phyloP scores from a whole-genome alignment of 2,113 vertebrate species.

The Microcebus murinus region DNA sequence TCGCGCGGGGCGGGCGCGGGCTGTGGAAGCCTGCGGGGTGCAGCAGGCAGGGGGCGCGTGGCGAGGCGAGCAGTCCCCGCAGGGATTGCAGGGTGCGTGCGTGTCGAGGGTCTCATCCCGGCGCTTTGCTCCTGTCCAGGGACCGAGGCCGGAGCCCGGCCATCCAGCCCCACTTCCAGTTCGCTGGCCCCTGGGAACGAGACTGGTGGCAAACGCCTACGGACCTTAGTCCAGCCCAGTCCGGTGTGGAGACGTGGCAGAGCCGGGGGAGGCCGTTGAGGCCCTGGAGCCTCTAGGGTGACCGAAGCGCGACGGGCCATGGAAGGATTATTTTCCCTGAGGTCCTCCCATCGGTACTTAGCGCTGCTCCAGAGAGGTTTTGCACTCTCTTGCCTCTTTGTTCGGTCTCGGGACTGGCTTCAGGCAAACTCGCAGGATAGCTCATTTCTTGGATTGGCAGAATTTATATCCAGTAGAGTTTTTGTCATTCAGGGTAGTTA shows the following conservation, averaged over 20 bases:
- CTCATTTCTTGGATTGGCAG: neutral
- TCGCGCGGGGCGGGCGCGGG: rapidly evolving
- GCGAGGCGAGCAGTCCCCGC: rapidly evolving
- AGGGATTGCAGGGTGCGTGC: neutral
- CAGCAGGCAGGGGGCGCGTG: neutral
- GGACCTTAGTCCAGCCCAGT: conserved; percentile 28
- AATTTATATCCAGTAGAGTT: neutral
- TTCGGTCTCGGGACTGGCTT: neutral
- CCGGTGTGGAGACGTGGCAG: conserved; percentile 75
- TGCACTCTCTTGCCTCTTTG: neutral
- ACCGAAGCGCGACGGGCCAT: rapidly evolving
- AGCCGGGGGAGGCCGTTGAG: neutral
- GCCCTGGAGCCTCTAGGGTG: neutral
- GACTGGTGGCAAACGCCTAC: neutral
- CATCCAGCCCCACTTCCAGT: neutral
- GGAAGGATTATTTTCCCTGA: neutral
- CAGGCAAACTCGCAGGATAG: neutral
- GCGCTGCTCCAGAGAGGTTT: neutral
- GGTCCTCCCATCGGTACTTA: rapidly evolving
- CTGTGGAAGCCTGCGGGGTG: neutral
- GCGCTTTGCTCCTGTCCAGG: neutral
- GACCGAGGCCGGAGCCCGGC: neutral
- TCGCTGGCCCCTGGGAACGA: rapidly evolving
- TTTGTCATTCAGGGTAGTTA: neutral
- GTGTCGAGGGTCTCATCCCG: rapidly evolving